phyloP scores from a whole-genome alignment of 1,140 invertebrate genomes.

The Platyura marginata region DNA sequence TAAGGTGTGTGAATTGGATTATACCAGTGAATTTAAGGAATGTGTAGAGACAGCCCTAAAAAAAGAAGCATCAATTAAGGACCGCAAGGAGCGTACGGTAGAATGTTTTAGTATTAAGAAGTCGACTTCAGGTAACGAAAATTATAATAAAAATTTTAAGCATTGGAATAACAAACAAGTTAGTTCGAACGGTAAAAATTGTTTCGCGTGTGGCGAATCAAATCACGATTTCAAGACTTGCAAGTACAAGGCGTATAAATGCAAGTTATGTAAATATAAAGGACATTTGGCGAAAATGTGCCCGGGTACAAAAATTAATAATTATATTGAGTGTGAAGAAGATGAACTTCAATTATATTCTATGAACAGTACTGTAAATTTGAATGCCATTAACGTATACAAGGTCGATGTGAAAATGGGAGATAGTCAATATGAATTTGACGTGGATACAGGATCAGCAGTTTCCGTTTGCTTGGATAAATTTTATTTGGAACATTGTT shows the following conservation, averaged over 20 bases:
- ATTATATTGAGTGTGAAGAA: not conserved
- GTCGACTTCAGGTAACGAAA: not conserved
- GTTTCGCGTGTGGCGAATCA: not conserved
- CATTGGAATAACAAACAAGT: not conserved
- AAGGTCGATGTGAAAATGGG: not conserved
- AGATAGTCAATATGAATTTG: not conserved
- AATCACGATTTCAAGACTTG: not conserved
- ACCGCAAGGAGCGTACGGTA: not conserved
- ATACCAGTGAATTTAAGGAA: not conserved
- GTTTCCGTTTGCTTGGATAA: not conserved
- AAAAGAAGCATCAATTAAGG: not conserved
- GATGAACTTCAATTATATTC: not conserved
- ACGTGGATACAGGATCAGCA: not conserved
- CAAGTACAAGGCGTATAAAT: not conserved
- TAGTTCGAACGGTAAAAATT: not conserved
- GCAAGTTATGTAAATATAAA: not conserved
- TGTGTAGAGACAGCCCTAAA: not conserved
- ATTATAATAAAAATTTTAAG: not conserved
- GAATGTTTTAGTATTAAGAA: not conserved
- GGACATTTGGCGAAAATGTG: not conserved
- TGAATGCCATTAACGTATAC: not conserved
- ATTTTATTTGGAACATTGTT: not conserved
- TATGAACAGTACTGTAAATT: not conserved
- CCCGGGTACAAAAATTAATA: not conserved
- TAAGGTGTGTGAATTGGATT: not conserved